Base-by-base conservation (phyloP, 2,797 vertebrate genomes). In the Echiichthys vipera region DNA sequence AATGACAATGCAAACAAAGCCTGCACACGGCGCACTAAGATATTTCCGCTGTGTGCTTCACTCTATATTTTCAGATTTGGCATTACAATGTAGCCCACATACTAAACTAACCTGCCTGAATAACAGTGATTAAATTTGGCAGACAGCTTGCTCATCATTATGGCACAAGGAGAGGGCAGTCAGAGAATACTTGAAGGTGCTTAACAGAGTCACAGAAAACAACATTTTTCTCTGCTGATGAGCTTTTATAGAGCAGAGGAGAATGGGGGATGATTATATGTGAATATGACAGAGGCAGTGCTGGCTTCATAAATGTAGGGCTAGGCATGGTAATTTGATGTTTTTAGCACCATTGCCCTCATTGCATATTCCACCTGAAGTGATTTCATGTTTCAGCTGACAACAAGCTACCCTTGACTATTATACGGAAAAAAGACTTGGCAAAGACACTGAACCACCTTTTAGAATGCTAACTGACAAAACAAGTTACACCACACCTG, bases 141-240 rank as follows among this genome's bases (percentile, higher is more conserved):
- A 71, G 85, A 84, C 47, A 71, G 84, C 85, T 87, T 78, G 80
- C 88, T 89, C 84, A 80, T 90, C 80, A 88, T 90, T 85, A 87
- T 55, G 54, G 80, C 87, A 84, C 82, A 80, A 88, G 84, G 74
- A 86, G 81, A 88, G 83, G 82, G 81, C 85, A 87, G 74, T 66
- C 77, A 22, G 72, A 78, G 77, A 80, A 83, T 72, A 78, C 87
- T 85, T 79, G 55, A 86, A 84, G 80, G 81, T 84, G 68, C 85
- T 87, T 78, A 80, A 80, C 63, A 72, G 72, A 75, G 71, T 78
- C 83, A 77, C 67, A 65, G 68, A 78, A 78, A 74, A 80, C 77
- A 74, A 65, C 70, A 80, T 80, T 80, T 82, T 49, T 67, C 77
- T 69, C 50, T 29, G 67, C 73, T 86, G 85, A 91, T 89, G 83